A percentile compares a stretch with the other conserved stretches of the same genome.
Conservation (phyloP, 2,888 invertebrate species). For the Oxytorus armatus region DNA sequence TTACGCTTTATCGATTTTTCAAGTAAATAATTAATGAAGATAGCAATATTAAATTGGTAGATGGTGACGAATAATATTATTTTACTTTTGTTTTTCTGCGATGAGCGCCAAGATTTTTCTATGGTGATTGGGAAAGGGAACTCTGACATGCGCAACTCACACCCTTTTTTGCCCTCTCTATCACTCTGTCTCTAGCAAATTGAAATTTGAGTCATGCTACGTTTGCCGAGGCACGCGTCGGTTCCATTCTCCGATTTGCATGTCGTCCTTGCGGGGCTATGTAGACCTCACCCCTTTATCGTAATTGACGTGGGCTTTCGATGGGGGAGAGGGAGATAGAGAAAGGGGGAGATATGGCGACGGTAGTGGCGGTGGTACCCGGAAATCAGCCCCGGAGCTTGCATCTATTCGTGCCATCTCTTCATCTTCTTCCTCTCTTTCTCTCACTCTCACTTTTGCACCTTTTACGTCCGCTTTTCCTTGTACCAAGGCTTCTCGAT, state of each 20-base stretch:
- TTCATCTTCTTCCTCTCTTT: not conserved
- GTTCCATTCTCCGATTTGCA: slow-evolving; percentile 35
- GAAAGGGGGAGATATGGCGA: not conserved
- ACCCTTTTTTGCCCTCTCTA: not conserved
- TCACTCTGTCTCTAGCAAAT: slow-evolving; percentile 32
- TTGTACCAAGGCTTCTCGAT: slow-evolving; percentile 11
- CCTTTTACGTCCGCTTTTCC: not conserved
- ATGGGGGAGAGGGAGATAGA: not conserved
- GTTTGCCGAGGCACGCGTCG: slow-evolving; percentile 39
- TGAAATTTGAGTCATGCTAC: slow-evolving; percentile 55
- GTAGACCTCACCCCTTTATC: slow-evolving; percentile 18
- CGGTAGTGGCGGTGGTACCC: slow-evolving; percentile 21
- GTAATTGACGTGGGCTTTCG: slow-evolving; percentile 31
- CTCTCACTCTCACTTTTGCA: slow-evolving; percentile 1
- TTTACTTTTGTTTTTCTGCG: not conserved
- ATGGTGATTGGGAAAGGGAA: not conserved
- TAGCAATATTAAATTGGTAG: no score
- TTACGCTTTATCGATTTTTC: no score
- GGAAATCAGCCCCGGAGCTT: slow-evolving; percentile 61
- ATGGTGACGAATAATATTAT: no score
- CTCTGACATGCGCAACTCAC: not conserved
- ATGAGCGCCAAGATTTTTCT: not conserved
- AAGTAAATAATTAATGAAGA: no score
- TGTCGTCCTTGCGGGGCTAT: slow-evolving; percentile 10
- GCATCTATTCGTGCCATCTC: slow-evolving; percentile 31